A percentile compares a stretch with the other conserved stretches of the same genome.
phyloP scores from a whole-genome alignment of 2,113 vertebrate genomes.

The Semicossyphus pulcher region DNA sequence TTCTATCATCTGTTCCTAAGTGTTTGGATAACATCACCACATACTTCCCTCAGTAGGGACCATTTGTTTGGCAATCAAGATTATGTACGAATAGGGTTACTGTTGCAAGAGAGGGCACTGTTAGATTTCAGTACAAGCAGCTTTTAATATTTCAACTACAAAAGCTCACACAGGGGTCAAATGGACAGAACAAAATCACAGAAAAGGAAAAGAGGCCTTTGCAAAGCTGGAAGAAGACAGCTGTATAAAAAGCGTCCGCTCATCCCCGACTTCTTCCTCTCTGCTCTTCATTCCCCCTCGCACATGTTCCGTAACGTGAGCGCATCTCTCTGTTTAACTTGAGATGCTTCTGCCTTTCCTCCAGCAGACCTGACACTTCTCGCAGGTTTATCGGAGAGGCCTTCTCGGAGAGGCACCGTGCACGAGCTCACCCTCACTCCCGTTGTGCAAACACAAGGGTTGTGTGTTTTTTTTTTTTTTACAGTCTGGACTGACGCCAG shows the following conservation, averaged over 20 bases:
- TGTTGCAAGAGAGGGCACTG: neutral
- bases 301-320: conserved; percentile 54
- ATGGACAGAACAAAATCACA: neutral
- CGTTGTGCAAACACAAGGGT: conserved; percentile 67
- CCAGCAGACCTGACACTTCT: conserved; percentile 55
- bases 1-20: neutral
- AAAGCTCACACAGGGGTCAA: neutral
- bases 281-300: conserved; percentile 9
- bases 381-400: conserved; percentile 33
- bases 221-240: conserved; percentile 7
- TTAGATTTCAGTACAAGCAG: neutral
- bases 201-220: neutral
- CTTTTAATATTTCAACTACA: neutral
- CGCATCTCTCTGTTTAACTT: conserved; percentile 50
- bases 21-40: neutral
- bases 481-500: conserved; percentile 66
- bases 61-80: neutral
- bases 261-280: conserved; percentile 23
- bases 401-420: conserved; percentile 29
- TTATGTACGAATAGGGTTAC: neutral
- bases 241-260: conserved; percentile 25
- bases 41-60: neutral
- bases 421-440: conserved; percentile 43
- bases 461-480: too few species aligned
- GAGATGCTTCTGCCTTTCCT: conserved; percentile 68